These are phyloP conservation scores for Palythoa grandis DNA, from an alignment of 92 coral and sea anemone genomes.

Conservation along the genomic window DNA sequence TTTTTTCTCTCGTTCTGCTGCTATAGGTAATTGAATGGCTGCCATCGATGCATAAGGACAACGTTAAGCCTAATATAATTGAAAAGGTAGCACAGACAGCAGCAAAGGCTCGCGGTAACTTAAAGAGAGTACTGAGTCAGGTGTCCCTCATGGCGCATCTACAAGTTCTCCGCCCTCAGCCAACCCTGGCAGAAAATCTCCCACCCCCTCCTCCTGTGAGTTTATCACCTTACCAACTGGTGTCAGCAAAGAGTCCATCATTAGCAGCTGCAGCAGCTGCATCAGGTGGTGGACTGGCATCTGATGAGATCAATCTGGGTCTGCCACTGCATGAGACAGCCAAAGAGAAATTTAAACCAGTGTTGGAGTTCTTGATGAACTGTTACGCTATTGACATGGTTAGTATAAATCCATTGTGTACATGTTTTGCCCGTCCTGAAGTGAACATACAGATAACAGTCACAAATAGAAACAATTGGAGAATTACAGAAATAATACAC, in stretches of 20 bases:
- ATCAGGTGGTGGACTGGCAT: slow-evolving; percentile 97
- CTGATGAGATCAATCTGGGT: slow-evolving; percentile 88
- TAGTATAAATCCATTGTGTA: not conserved
- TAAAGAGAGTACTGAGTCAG: slow-evolving; percentile 81
- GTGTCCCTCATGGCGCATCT: slow-evolving; percentile 91
- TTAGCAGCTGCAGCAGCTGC: slow-evolving; percentile 98
- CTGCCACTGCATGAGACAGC: slow-evolving; percentile 84
- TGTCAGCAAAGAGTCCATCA: slow-evolving; percentile 88
- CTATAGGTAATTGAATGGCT: slow-evolving; percentile 93
- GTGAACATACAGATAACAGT: too few relatives aligned
- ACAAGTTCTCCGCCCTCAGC: slow-evolving; percentile 78
- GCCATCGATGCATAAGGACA: slow-evolving; percentile 80
- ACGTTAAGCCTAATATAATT: slow-evolving; percentile 65
- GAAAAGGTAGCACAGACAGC: slow-evolving; percentile 72
- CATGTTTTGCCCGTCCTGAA: too few relatives aligned
- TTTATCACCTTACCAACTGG: slow-evolving; percentile 92
- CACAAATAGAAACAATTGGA: too few relatives aligned
- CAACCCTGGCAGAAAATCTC: slow-evolving; percentile 73
- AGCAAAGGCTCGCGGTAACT: slow-evolving; percentile 72
- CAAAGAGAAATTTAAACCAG: slow-evolving; percentile 64
- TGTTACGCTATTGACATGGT: slow-evolving; percentile 98
- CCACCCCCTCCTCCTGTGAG: slow-evolving; percentile 99
- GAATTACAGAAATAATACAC: too few relatives aligned
- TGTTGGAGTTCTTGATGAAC: slow-evolving; percentile 91
- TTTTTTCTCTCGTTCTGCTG: not conserved